Percentiles rank a stretch among this genome's conserved stretches.
These are phyloP conservation scores for Aphidius gifuensis DNA, from an alignment of 1,140 invertebrate genomes.

Conservation along the genomic window DNA sequence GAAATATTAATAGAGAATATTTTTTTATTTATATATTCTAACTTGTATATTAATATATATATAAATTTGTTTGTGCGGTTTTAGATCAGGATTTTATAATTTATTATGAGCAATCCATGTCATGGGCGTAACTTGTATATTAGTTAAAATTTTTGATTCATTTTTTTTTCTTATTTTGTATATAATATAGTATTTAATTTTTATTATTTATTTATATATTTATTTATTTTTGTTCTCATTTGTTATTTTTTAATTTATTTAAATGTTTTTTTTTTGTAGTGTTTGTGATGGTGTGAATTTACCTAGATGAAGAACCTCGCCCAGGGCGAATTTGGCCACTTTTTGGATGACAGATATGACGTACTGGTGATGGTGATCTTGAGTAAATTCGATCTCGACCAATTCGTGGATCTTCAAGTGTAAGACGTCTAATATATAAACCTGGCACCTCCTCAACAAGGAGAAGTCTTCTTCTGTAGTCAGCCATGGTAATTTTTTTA, in stretches of 20 bases:
- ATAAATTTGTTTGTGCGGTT: slow-evolving; percentile 9
- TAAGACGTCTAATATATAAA: slow-evolving; percentile 48
- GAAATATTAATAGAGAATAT: slow-evolving; percentile 9
- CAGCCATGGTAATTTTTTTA: slow-evolving; percentile 20
- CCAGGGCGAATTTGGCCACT: slow-evolving; percentile 35
- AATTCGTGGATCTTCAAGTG: slow-evolving; percentile 47
- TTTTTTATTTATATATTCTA: no score
- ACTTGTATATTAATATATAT: not conserved
- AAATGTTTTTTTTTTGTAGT: slow-evolving; percentile 13
- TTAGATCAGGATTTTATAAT: slow-evolving; percentile 15
- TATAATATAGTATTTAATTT: no score
- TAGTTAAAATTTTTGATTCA: slow-evolving; percentile 10
- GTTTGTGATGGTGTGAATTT: slow-evolving; percentile 22
- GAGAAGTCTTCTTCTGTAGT: slow-evolving; percentile 37
- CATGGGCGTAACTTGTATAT: slow-evolving; percentile 26
- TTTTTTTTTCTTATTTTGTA: not conserved
- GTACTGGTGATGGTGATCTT: slow-evolving; percentile 39
- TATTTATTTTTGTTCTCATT: not conserved
- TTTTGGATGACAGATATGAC: slow-evolving; percentile 46
- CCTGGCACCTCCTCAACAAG: slow-evolving; percentile 49
- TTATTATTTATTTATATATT: slow-evolving; percentile 4
- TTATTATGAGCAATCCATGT: slow-evolving; percentile 24
- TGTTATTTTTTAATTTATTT: slow-evolving; percentile 5
- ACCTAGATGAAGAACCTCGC: slow-evolving; percentile 42
- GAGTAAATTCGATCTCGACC: slow-evolving; percentile 31